Conservation (phyloP, 2,888 invertebrate species). For the Vandiemenella viatica region DNA sequence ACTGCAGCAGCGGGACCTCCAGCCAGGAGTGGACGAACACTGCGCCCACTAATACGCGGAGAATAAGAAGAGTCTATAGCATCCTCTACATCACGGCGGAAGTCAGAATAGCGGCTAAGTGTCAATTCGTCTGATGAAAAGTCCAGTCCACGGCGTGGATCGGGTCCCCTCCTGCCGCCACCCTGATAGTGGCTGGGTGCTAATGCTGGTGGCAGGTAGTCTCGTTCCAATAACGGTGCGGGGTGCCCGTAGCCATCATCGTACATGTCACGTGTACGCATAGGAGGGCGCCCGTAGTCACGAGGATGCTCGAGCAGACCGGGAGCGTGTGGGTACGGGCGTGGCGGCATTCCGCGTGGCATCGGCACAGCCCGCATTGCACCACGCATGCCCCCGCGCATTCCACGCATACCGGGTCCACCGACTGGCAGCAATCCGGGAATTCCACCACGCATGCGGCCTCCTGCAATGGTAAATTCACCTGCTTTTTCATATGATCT, state of each 20-base stretch:
- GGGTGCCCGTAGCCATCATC: slow-evolving; percentile 12
- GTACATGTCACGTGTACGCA: slow-evolving; percentile 8
- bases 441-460: background rate
- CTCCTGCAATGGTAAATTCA: background rate
- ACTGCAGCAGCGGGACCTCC: slow-evolving; percentile 5
- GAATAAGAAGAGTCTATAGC: slow-evolving; percentile 18
- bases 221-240: slow-evolving; percentile 2
- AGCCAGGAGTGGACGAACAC: slow-evolving; percentile 1
- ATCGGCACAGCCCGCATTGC: slow-evolving; percentile 4
- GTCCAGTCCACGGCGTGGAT: slow-evolving; percentile 11
- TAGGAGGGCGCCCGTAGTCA: slow-evolving; percentile 4
- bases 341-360: slow-evolving; percentile 8
- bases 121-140: slow-evolving; percentile 17
- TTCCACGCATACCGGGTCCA: background rate
- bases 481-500: background rate
- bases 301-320: background rate
- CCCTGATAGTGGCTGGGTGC: slow-evolving; percentile 1
- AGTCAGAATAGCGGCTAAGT: slow-evolving; percentile 18
- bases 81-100: slow-evolving; percentile 19
- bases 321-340: background rate
- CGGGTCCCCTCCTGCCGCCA: background rate
- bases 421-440: background rate
- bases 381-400: slow-evolving; percentile 5
- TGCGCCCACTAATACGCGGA: slow-evolving; percentile 6
- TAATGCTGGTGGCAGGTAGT: slow-evolving; percentile 9